Evolutionary conservation across 2,888 invertebrate genomes (phyloP).

Genomic region (Actias luna): DNA sequence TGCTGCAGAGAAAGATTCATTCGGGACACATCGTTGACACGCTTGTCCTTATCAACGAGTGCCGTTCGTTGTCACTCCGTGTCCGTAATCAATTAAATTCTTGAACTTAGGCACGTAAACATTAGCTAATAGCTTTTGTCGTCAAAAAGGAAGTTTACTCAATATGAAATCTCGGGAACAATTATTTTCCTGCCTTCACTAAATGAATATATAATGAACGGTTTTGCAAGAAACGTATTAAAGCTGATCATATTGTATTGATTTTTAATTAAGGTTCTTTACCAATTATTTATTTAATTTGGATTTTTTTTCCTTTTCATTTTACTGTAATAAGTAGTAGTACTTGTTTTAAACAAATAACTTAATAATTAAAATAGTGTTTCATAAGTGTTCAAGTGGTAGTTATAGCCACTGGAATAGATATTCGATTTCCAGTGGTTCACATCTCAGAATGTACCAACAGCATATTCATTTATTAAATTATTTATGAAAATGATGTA

Average conservation of each 20-base stretch:
- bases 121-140: constrained; percentile 31
- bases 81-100: constrained; percentile 64
- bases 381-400: background rate
- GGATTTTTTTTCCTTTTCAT: too few species aligned
- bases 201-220: background rate
- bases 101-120: constrained; percentile 60
- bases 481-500: background rate
- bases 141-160: constrained; percentile 25
- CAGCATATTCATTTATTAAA: background rate
- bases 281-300: too few species aligned
- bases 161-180: background rate
- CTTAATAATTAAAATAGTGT: too few species aligned
- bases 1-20: constrained; percentile 60
- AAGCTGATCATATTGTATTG: background rate
- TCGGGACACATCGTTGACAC: constrained; percentile 44
- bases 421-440: background rate
- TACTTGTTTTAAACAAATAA: too few species aligned
- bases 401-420: background rate
- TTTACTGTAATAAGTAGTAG: too few species aligned
- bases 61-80: constrained; percentile 53
- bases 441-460: background rate
- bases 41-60: constrained; percentile 49
- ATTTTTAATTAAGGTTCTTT: background rate
- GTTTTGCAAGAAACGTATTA: background rate
- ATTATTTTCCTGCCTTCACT: background rate